Base-by-base conservation (phyloP, 2,888 invertebrate genomes). In the Acleris holmiana region DNA sequence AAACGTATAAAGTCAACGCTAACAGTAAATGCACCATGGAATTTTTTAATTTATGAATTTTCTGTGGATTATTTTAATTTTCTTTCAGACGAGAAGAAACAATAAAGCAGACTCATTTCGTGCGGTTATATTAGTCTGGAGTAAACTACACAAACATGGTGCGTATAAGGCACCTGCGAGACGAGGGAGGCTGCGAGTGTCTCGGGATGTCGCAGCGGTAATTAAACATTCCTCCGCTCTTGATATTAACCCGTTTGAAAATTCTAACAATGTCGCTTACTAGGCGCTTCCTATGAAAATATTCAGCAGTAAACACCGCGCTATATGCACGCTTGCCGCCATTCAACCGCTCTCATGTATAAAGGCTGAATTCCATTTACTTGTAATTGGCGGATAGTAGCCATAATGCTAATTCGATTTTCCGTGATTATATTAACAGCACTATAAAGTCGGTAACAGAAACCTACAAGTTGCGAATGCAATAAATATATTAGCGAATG, bases 231-330 rank as follows among this genome's bases (percentile, higher is more conserved):
- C 66, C 66, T 49, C 71, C 67, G 55, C 82, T 83, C 80, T 78
- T 84, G 80, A 85, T 86, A 86, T 85, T 84, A 86, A 85, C 85
- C 81, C 81, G 83, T 85, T 83, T 81, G 86, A 88, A 89, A 88
- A 88, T 87, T 84, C 84, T 78, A 88, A 88, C 86, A 85, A 88
- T 88, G 87, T 84, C 80, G 80, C 80, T 73, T 75, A 76, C 77
- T 80, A 81, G 78, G 72, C 74, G 76, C 77, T 78, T 77, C 76
- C 80, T 81, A 80, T 81, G 82, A 81, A 80, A 84, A 83, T 75
- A 74, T 74, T 70, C 72, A 71, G 71, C 69, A 69, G 67, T 71
- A 72, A 70, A 73, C 70, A 70, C 56, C 69, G 68, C 68, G 67
- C 56, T 57, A 57, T 68, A 65, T 61, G 60, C 62, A 56, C 53